Percentiles rank a stretch among this genome's conserved stretches.
phyloP scores from a whole-genome alignment of 1,140 invertebrate genomes.

The Eueides isabella region DNA sequence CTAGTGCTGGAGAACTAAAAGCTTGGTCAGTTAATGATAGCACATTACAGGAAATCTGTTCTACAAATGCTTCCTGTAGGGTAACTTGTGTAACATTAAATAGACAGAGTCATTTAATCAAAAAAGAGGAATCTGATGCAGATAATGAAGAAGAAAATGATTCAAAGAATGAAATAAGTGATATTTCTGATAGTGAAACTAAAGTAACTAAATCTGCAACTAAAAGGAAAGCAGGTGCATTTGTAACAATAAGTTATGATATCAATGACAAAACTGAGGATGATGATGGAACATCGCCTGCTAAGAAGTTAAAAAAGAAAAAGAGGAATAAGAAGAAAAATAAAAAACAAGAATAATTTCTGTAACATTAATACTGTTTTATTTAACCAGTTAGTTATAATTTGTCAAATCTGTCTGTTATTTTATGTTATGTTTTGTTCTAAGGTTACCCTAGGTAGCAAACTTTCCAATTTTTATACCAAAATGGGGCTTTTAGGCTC shows the following conservation, averaged over 20 bases:
- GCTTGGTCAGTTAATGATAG: conserved; percentile 85
- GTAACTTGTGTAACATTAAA: conserved; percentile 83
- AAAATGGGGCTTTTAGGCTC: too few relatives aligned
- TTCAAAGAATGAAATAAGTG: conserved; percentile 45
- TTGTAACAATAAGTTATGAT: conserved; percentile 72
- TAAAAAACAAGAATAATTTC: conserved; percentile 20
- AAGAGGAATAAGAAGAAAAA: conserved; percentile 68
- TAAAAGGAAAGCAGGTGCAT: conserved; percentile 69
- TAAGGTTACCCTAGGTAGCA: too few relatives aligned
- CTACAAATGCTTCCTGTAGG: conserved; percentile 83
- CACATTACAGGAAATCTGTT: conserved; percentile 80
- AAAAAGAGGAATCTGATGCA: conserved; percentile 67
- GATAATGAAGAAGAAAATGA: conserved; percentile 42
- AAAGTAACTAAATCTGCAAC: conserved; percentile 32
- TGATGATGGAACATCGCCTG: conserved; percentile 50
- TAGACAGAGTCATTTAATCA: conserved; percentile 71
- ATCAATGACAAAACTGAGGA: conserved; percentile 42
- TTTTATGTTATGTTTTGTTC: too few relatives aligned
- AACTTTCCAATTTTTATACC: too few relatives aligned
- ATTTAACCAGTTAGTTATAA: too few relatives aligned
- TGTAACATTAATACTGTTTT: not conserved
- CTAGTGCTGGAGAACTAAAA: conserved; percentile 91
- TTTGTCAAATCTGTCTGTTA: too few relatives aligned
- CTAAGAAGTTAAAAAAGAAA: conserved; percentile 68
- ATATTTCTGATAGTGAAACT: conserved; percentile 38